These are phyloP conservation scores for Buathra laborator DNA, from an alignment of 2,888 invertebrate genomes.

Conservation along the genomic window DNA sequence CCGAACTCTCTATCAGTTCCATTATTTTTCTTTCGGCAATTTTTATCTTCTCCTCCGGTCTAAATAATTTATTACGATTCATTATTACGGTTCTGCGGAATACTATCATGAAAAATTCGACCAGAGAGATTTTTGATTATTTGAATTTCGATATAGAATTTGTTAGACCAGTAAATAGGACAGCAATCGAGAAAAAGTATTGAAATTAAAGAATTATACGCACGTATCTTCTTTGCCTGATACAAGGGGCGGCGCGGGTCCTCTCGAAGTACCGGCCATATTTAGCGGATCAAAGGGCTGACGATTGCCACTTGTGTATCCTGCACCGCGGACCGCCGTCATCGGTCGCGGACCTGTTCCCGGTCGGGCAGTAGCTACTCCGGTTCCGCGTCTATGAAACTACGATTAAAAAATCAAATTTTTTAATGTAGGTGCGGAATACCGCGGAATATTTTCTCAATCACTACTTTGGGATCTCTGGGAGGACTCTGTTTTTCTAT, in stretches of 20 bases:
- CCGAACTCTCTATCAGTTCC: slow-evolving; percentile 96
- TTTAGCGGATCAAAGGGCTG: slow-evolving; percentile 92
- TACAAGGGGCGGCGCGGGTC: slow-evolving; percentile 88
- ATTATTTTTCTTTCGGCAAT: slow-evolving; percentile 95
- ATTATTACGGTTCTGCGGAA: background rate
- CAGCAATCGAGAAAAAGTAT: background rate
- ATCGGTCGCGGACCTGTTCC: slow-evolving; percentile 91
- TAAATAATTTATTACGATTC: slow-evolving; percentile 82
- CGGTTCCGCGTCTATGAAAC: slow-evolving; percentile 85
- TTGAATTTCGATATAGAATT: background rate
- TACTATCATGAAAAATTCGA: background rate
- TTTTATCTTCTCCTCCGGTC: slow-evolving; percentile 96
- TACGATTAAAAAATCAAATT: slow-evolving; percentile 67
- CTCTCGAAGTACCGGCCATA: slow-evolving; percentile 86
- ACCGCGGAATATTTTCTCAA: too few relatives aligned
- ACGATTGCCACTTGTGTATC: slow-evolving; percentile 93
- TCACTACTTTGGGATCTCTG: too few relatives aligned
- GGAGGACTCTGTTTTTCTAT: too few relatives aligned
- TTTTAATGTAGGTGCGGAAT: background rate
- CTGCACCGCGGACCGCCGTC: slow-evolving; percentile 98
- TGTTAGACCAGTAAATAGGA: background rate
- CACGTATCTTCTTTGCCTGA: slow-evolving; percentile 93
- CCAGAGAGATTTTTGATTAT: too few relatives aligned
- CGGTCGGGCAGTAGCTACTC: slow-evolving; percentile 81
- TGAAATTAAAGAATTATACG: slow-evolving; percentile 73